These are phyloP conservation scores for Hymenochirus boettgeri DNA, from an alignment of 2,113 vertebrate genomes.

Conservation along the genomic window DNA sequence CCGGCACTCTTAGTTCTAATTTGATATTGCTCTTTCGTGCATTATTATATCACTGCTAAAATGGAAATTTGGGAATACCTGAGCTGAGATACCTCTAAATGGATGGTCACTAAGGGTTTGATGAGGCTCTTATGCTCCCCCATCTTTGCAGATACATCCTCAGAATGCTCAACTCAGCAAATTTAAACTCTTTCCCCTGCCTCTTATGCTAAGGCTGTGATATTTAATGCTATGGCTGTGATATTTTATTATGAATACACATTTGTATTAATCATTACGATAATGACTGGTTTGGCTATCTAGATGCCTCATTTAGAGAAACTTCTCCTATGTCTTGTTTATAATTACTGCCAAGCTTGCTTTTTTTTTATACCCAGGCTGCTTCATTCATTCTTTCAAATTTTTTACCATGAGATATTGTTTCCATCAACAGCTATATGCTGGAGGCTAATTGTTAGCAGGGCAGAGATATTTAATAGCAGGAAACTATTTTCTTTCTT, in stretches of 20 bases:
- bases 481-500: no score
- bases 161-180: conserved; percentile 61
- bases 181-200: conserved; percentile 56
- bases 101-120: conserved; percentile 55
- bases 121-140: conserved; percentile 44
- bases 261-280: conserved; percentile 99
- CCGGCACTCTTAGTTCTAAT: conserved; percentile 62
- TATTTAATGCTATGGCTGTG: no score
- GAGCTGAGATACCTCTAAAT: conserved; percentile 54
- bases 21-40: conserved; percentile 60
- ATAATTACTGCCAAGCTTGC: conserved; percentile 97
- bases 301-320: conserved; percentile 99
- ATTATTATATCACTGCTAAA: conserved; percentile 58
- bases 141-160: conserved; percentile 45
- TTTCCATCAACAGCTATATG: conserved; percentile 68
- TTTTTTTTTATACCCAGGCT: conserved; percentile 81
- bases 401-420: conserved; percentile 68
- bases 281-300: conserved; percentile 99
- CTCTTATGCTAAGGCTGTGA: conserved; percentile 72
- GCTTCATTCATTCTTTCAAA: conserved; percentile 78
- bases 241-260: conserved; percentile 99
- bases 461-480: conserved; percentile 58
- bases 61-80: conserved; percentile 61
- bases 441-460: conserved; percentile 70
- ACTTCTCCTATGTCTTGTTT: conserved; percentile 98